Percentiles rank a stretch among this genome's conserved stretches.
phyloP scores from a whole-genome alignment of 1,140 invertebrate species.

The Drosophila auraria region DNA sequence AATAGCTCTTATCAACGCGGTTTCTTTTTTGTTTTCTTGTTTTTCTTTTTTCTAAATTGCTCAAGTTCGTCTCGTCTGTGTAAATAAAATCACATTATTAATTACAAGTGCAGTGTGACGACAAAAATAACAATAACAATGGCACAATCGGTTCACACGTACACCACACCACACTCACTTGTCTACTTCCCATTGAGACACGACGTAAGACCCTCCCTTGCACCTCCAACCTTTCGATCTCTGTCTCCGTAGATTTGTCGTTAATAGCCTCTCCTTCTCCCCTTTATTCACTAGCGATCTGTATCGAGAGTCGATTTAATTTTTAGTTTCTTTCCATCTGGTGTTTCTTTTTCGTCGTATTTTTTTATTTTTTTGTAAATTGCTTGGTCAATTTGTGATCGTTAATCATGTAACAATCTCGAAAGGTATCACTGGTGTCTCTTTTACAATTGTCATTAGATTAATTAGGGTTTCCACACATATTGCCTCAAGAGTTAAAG shows the following conservation, averaged over 20 bases:
- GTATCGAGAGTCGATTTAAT: constrained; percentile 14
- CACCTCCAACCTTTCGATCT: constrained; percentile 11
- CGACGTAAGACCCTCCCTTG: constrained; percentile 20
- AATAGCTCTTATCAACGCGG: constrained; percentile 16
- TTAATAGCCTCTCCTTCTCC: constrained; percentile 16
- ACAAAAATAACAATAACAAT: constrained; percentile 38
- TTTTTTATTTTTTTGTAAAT: neutral
- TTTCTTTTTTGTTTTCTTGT: constrained; percentile 14
- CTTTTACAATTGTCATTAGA: neutral
- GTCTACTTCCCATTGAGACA: constrained; percentile 17
- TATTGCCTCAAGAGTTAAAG: too few species aligned
- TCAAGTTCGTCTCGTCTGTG: constrained; percentile 42
- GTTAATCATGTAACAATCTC: constrained; percentile 19
- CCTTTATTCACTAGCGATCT: constrained; percentile 1
- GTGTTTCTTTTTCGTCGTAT: neutral
- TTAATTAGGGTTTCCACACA: too few species aligned
- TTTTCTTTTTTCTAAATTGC: constrained; percentile 46
- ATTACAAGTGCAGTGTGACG: constrained; percentile 48
- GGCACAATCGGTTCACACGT: constrained; percentile 35
- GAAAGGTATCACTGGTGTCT: neutral
- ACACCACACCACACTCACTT: constrained; percentile 18
- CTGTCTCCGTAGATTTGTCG: constrained; percentile 11
- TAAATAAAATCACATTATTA: constrained; percentile 54
- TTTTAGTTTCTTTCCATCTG: constrained; percentile 8
- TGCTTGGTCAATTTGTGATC: constrained; percentile 3